Percentiles rank a stretch among this genome's conserved stretches.
Conservation (phyloP, 2,797 vertebrate species). For the Tokudaia tokunoshimensis region DNA sequence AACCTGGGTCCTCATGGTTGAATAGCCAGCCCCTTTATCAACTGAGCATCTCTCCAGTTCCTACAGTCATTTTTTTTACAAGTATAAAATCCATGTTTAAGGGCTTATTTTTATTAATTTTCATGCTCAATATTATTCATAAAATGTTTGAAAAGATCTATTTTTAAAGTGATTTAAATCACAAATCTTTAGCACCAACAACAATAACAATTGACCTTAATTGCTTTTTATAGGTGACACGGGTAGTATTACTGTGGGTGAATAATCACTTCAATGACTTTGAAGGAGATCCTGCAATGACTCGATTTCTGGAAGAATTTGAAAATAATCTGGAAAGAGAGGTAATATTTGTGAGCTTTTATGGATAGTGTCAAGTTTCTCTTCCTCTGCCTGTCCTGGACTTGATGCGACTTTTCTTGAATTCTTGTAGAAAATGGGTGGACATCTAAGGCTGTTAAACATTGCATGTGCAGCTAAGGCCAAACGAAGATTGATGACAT, state of each 20-base stretch:
- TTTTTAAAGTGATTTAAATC: conserved; percentile 10
- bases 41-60: background rate
- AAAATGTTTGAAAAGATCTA: background rate
- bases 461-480: conserved; percentile 99
- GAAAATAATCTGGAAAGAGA: conserved; percentile 99
- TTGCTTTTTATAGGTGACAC: conserved; percentile 94
- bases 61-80: background rate
- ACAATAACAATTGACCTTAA: conserved; percentile 24
- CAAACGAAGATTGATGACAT: conserved; percentile 96
- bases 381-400: background rate
- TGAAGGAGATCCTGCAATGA: conserved; percentile 98
- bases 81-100: background rate
- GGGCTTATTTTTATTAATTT: background rate
- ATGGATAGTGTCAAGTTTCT: background rate
- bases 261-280: conserved; percentile 99
- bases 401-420: conserved; percentile 62
- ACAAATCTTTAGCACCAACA: background rate
- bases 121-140: background rate
- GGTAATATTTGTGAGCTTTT: conserved; percentile 87
- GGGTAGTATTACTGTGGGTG: conserved; percentile 99
- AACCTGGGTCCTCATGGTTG: background rate
- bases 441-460: conserved; percentile 98
- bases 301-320: conserved; percentile 98
- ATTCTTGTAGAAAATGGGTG: conserved; percentile 96
- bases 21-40: background rate